Base-by-base conservation (phyloP, 2,113 vertebrate genomes). In the Channa argus region DNA sequence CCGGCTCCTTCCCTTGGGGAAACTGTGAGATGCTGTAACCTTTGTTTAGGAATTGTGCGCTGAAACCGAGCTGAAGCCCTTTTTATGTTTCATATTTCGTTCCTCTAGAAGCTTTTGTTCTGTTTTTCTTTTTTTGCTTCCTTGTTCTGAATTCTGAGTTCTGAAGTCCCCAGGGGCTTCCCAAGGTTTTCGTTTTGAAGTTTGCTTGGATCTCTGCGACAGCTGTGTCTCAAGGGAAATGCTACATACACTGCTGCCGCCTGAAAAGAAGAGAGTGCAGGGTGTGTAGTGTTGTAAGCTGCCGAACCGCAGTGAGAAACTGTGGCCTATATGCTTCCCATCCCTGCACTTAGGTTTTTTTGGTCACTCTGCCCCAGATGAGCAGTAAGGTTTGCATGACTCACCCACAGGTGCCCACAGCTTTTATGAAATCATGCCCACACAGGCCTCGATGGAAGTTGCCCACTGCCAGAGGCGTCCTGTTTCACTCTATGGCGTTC, bases 361-460 rank as follows among this genome's bases (percentile, higher is more conserved):
- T 12, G 69, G 54, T 56, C 53, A 38, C 41, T 61, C 5, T 58
- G 14, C 5, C 44, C 55, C 37, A 74, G 68, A 70, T 49, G 63
- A 77, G 74, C 54, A 67, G 50, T 52, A 47, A 41, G 15, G 71
- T 43, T 38, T 67, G 61, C 53, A 63, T 84, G 77, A 84, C 49
- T 74, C 70, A 85, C 24, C 61, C 49, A 61, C 61, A 75, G 74
- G 74, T 82, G 71, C 71, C 71, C 62, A 67, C 63, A 78, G 53
- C 34, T 61, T 71, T 73, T 58, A 34, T 61, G 39, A 62, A 56
- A 71, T 41, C 53, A 5, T 82, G 60, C 66, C 82, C 74, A 74
- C 72, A 79, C 80, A 59, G 61, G 75, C 71, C 58, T 46, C 7
- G 80, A 73, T 80, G 60, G 76, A 85, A 75, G 71, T 52, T 79